Base-by-base conservation (phyloP, 1,140 invertebrate species). In the Dreissena rostriformis region DNA sequence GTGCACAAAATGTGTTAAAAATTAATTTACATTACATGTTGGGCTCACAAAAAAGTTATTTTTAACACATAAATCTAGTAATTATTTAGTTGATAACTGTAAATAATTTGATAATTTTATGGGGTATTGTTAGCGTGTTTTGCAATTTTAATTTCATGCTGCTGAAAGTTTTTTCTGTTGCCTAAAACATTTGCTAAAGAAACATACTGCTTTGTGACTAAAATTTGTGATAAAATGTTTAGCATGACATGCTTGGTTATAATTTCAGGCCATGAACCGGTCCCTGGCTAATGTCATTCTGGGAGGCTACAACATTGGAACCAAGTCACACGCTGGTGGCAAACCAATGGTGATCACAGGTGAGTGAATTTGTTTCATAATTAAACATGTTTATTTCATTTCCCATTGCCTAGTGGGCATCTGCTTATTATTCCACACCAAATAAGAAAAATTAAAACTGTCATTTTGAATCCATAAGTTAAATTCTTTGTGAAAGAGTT, bases 201-300 rank as follows among this genome's bases (percentile, higher is more conserved):
- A 22, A 22, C 29, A 19, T 66, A 66, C 22, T 29, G 0, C 51
- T 78, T 66, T 26, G 28, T 65, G 22, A 17, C 39, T 39, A 5
- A 2, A 39, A 39, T 39, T 2, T 39, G 39, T 39, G 39, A 39
- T 39, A 39, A 39, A 26, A 71, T 14, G 17, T 67, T 19, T 72
- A 8, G 22, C 7, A 39, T 82, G 28, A 63, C n/a, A n/a, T n/a
- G n/a, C n/a, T 51, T 77, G 24, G 55, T 66, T 76, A 12, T 52
- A 39, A 39, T 86, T 86, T 6, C 86, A 96, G 96, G 97, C 97
- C 8, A 98, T 98, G 97, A 98, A 98, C 93, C 94, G 97, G 39
- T 98, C 97, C 2, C 93, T 98, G 12, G 95, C 96, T 0, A 98
- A 97, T 93, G 97, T 98, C 0, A 98, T 98, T 88, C 93, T 98